Conservation (phyloP, 2,113 vertebrate species). For the Phocoena phocoena region DNA sequence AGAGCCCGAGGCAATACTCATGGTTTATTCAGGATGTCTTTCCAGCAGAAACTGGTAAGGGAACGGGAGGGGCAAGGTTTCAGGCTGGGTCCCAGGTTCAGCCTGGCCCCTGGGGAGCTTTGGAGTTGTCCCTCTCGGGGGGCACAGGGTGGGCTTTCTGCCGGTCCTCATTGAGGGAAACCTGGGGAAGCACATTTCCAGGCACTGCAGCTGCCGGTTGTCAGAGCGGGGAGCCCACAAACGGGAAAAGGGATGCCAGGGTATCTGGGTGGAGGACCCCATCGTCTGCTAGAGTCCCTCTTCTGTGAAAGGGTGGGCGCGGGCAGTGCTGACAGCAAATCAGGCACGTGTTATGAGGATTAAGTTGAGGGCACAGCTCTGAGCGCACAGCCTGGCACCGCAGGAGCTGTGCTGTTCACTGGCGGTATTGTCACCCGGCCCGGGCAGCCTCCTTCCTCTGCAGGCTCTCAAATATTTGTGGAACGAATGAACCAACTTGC, state of each 20-base stretch:
- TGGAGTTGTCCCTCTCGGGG: fast-evolving
- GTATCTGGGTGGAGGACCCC: background rate
- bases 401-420: fast-evolving
- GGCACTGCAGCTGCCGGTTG: background rate
- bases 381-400: background rate
- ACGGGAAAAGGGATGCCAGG: background rate
- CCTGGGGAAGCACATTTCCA: too few relatives aligned
- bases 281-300: background rate
- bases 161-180: fast-evolving
- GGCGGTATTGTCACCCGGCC: fast-evolving
- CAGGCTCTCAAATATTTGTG: background rate
- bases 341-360: background rate
- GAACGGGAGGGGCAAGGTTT: background rate
- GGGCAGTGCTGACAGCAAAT: background rate
- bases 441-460: fast-evolving
- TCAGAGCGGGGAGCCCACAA: background rate
- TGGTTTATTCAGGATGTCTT: background rate
- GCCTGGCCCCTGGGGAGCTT: background rate
- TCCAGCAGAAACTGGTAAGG: background rate
- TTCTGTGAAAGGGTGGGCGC: background rate
- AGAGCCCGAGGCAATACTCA: background rate
- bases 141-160: background rate
- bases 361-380: too few relatives aligned
- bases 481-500: background rate
- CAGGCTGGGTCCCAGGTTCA: background rate